A percentile compares a stretch with the other conserved stretches of the same genome.
Conservation (phyloP, 1,140 invertebrate genomes). For the Aricia agestis region DNA sequence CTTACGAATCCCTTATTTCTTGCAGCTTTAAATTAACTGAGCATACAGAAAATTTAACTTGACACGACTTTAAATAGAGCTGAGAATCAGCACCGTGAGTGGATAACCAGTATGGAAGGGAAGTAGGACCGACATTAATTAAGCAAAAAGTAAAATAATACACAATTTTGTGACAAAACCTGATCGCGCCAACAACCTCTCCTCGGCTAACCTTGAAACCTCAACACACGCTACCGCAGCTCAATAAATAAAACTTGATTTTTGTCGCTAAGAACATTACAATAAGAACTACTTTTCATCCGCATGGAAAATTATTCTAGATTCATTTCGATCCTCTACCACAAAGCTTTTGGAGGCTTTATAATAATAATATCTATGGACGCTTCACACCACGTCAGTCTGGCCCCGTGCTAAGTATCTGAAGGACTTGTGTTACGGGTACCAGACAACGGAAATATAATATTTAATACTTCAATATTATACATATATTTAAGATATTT, state of each 20-base stretch:
- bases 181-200: slow-evolving; percentile 13
- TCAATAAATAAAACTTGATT: slow-evolving; percentile 8
- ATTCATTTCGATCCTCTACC: neutral
- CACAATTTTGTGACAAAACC: slow-evolving; percentile 11
- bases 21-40: neutral
- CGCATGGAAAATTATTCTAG: neutral
- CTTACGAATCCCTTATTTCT: too few species aligned
- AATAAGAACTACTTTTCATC: neutral
- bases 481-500: too few species aligned
- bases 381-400: too few species aligned
- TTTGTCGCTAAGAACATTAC: slow-evolving; percentile 6
- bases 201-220: neutral
- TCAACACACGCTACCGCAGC: slow-evolving; percentile 8
- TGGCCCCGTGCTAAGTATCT: too few species aligned
- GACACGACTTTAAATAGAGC: neutral
- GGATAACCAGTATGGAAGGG: neutral
- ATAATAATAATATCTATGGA: too few species aligned
- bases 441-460: too few species aligned
- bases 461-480: too few species aligned
- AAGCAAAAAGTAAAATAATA: slow-evolving; percentile 17
- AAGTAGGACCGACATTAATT: slow-evolving; percentile 13
- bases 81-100: neutral
- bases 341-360: too few species aligned
- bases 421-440: too few species aligned
- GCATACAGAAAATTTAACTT: neutral